Evolutionary conservation across 2,888 invertebrate genomes (phyloP).

Genomic region (Phlogophora meticulosa): DNA sequence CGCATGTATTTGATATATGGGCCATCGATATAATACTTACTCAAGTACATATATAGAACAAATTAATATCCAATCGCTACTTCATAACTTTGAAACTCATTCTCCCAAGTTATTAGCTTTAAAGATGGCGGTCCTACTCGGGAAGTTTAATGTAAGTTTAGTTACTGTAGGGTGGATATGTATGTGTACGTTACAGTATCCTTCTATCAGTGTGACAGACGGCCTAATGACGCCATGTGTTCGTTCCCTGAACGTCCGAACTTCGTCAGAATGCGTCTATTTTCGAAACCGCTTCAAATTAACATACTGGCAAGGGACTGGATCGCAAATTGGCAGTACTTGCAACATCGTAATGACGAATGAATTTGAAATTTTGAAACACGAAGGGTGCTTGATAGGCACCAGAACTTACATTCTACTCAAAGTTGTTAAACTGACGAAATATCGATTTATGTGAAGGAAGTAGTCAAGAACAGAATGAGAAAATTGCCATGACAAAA

Average conservation of each 20-base stretch:
- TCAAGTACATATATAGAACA: slow-evolving; percentile 22
- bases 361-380: slow-evolving; percentile 62
- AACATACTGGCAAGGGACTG: slow-evolving; percentile 69
- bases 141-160: slow-evolving; percentile 49
- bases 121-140: slow-evolving; percentile 43
- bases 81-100: slow-evolving; percentile 44
- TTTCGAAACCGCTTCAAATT: slow-evolving; percentile 70
- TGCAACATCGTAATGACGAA: slow-evolving; percentile 69
- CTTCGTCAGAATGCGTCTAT: slow-evolving; percentile 67
- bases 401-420: slow-evolving; percentile 29
- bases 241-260: slow-evolving; percentile 58
- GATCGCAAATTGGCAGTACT: slow-evolving; percentile 71
- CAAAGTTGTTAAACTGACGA: slow-evolving; percentile 11
- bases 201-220: slow-evolving; percentile 63
- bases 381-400: slow-evolving; percentile 37
- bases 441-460: neutral
- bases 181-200: slow-evolving; percentile 56
- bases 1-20: slow-evolving; percentile 50
- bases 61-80: slow-evolving; percentile 51
- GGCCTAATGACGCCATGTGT: slow-evolving; percentile 72
- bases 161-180: slow-evolving; percentile 54
- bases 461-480: neutral
- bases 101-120: slow-evolving; percentile 53
- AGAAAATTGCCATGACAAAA: neutral
- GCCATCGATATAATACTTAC: slow-evolving; percentile 37